Base-by-base conservation (phyloP, 2,888 invertebrate species). In the Drosophila anomalata region DNA sequence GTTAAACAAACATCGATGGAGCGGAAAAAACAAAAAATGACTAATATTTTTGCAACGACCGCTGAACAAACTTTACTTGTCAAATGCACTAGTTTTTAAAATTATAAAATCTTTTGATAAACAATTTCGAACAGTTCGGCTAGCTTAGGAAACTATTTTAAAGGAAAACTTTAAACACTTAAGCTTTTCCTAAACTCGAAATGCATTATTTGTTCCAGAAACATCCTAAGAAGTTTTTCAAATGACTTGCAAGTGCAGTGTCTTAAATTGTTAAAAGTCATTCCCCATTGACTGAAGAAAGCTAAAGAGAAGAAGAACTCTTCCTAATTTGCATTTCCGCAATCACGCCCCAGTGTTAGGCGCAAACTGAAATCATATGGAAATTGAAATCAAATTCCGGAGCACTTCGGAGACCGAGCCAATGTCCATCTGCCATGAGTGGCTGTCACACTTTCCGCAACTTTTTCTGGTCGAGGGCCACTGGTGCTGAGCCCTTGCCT, bases 361-460 rank as follows among this genome's bases (percentile, higher is more conserved):
- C n/a, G 46, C 39, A 54, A 71, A 73, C 66, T 75, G 51, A 62
- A 61, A 68, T 62, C 72, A 74, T 79, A 76, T 74, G 79, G 77
- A 81, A 81, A 81, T 81, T 80, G 77, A 81, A 81, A 81, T 83
- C 83, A 80, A 79, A 84, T 81, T 84, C 77, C 59, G 69, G 57
- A 75, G 77, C 79, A 82, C 73, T 84, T 75, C 65, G 73, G 63
- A 31, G 24, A 42, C 51, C 47, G 24, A 51, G 60, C 70, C 63
- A 58, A 39, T 71, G 73, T 75, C 61, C 70, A 76, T 63, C 68
- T 75, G 52, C 50, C 68, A 59, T 70, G 76, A 76, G 51, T 52
- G 62, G 76, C 72, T 42, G 73, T 75, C 77, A 78, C 75, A 81
- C 76, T 78, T 55, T 76, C 52, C 55, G 39, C 53, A 68, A 73